These are phyloP conservation scores for Eufriesea mexicana DNA, from an alignment of 1,140 invertebrate species.

Conservation along the genomic window DNA sequence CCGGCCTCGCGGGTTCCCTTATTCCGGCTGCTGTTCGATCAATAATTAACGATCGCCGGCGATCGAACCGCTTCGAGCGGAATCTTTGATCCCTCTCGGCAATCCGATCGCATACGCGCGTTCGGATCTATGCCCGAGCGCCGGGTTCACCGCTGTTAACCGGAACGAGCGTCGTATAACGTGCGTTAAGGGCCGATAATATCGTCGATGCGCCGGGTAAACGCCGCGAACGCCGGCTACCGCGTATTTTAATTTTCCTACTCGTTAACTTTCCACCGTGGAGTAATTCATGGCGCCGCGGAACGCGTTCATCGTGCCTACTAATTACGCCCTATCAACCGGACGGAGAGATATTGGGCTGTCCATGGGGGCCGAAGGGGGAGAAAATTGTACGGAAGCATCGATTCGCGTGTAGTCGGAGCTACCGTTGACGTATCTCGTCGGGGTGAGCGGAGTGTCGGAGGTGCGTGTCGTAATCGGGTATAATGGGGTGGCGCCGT, in stretches of 20 bases:
- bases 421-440: not conserved
- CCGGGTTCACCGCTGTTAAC: slow-evolving; percentile 24
- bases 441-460: not conserved
- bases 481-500: not conserved
- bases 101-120: slow-evolving; percentile 28
- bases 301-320: slow-evolving; percentile 23
- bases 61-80: slow-evolving; percentile 32
- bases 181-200: slow-evolving; percentile 42
- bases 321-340: slow-evolving; percentile 33
- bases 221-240: not conserved
- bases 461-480: not conserved
- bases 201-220: slow-evolving; percentile 13
- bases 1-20: not conserved
- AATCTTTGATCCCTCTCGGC: slow-evolving; percentile 49
- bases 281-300: slow-evolving; percentile 26
- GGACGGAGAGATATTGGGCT: not conserved
- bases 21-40: slow-evolving; percentile 41
- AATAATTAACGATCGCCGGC: slow-evolving; percentile 51
- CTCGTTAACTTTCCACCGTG: slow-evolving; percentile 15
- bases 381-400: slow-evolving; percentile 1
- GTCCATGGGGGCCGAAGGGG: not conserved
- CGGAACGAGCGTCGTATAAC: slow-evolving; percentile 6
- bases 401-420: slow-evolving; percentile 2
- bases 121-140: slow-evolving; percentile 25
- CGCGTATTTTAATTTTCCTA: slow-evolving; percentile 42